Base-by-base conservation (phyloP, 2,888 invertebrate genomes). In the Mythimna loreyi region DNA sequence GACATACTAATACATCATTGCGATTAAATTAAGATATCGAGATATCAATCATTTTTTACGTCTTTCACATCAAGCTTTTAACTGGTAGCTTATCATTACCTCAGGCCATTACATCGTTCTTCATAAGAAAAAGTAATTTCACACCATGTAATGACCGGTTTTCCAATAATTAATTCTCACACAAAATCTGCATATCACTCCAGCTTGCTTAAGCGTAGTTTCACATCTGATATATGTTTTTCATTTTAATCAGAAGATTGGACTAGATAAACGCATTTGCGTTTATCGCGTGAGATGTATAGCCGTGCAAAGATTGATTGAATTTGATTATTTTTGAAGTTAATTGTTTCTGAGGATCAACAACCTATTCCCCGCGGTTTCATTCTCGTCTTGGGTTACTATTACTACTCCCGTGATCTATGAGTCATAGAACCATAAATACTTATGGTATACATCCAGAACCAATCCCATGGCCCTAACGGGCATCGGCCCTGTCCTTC, bases 151-250 rank as follows among this genome's bases (percentile, higher is more conserved):
- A 82, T 75, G 62, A 66, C 40, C 62, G 59, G 65, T 74, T 81
- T 82, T 82, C 80, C 75, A 82, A 80, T 79, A 59, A 80, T 78
- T 80, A 78, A 76, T 76, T 75, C 64, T 64, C 9, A n/a, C 30
- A 69, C 23, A 52, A 62, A 82, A 77, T 77, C 56, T 76, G 65
- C 77, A 75, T 77, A 81, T 81, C 83, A 81, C 63, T 57, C n/a
- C 16, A 28, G 6, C 50, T 75, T 40, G 55, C 45, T 56, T 28
- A n/a, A 50, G 8, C 58, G 50, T 28, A 45, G 60, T 78, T 68
- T 74, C 62, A 49, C 63, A 63, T 68, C 56, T 55, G 64, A 75
- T 62, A 52, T 58, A 36, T 43, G 3, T 61, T 57, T 53, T 56
- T 58, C 45, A 66, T 78, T 67, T 73, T 33, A 40, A 59, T 47